These are phyloP conservation scores for Phaenicophaeus curvirostris DNA, from an alignment of 2,797 vertebrate genomes.

Conservation along the genomic window DNA sequence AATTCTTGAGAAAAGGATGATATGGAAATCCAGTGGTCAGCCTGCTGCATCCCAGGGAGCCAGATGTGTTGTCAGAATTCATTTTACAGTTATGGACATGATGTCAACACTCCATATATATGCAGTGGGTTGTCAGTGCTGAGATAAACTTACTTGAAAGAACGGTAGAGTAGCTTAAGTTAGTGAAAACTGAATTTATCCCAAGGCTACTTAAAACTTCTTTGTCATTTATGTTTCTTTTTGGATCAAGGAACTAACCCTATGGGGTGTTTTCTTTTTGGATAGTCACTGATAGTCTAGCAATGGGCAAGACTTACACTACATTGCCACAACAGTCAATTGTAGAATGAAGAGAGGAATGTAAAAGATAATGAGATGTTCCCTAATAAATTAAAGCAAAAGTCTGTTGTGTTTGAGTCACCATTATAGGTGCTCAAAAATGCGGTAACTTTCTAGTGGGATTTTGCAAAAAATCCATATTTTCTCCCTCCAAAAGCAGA, in stretches of 20 bases:
- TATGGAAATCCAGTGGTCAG: background rate
- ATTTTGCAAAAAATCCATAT: background rate
- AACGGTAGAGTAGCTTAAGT: background rate
- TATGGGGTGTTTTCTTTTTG: accelerated
- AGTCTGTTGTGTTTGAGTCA: background rate
- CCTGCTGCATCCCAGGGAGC: background rate
- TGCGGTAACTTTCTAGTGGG: background rate
- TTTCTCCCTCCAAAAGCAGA: background rate
- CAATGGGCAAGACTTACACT: background rate
- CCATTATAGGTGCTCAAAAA: background rate
- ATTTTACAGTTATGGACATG: background rate
- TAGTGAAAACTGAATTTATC: background rate
- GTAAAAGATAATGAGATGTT: background rate
- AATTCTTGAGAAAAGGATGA: background rate
- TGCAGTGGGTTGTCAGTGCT: background rate
- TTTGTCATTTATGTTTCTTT: background rate
- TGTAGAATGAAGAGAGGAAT: background rate
- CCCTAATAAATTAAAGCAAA: background rate
- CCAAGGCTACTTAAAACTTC: background rate
- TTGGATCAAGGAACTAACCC: background rate
- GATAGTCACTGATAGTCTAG: background rate
- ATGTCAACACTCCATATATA: background rate
- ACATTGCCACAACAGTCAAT: background rate
- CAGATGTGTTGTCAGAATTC: background rate
- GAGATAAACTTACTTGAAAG: background rate